Conservation (phyloP, 1,140 invertebrate species). For the Andricus grossulariae region DNA sequence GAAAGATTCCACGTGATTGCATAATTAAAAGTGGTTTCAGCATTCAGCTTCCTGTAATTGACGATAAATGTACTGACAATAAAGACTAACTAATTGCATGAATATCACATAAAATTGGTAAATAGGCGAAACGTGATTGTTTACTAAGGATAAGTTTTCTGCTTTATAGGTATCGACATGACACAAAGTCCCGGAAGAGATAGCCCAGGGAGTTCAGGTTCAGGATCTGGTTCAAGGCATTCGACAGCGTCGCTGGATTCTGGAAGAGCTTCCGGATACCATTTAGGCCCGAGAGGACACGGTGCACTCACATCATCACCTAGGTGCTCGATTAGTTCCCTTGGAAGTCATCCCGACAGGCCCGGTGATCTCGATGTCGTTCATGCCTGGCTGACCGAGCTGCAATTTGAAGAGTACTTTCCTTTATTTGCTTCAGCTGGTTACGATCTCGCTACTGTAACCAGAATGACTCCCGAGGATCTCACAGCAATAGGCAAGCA, state of each 20-base stretch:
- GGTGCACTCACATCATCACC: conserved; percentile 75
- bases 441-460: conserved; percentile 98
- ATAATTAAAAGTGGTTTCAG: not conserved
- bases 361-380: conserved; percentile 89
- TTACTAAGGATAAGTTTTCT: conserved; percentile 1
- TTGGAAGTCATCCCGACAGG: conserved; percentile 80
- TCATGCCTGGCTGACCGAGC: conserved; percentile 94
- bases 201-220: conserved; percentile 92
- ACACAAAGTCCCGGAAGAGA: conserved; percentile 91
- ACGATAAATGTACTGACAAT: not conserved
- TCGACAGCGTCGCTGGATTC: conserved; percentile 95
- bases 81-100: not conserved
- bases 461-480: conserved; percentile 98
- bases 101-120: conserved; percentile 1
- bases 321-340: conserved; percentile 85
- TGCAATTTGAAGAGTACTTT: conserved; percentile 98
- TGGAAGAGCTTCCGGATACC: conserved; percentile 88
- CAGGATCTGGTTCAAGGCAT: conserved; percentile 90
- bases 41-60: not conserved
- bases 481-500: conserved; percentile 83
- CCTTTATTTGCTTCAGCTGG: conserved; percentile 95
- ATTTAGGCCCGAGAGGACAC: conserved; percentile 75
- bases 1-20: too few relatives aligned
- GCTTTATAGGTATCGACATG: conserved; percentile 78
- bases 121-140: conserved; percentile 1